Evolutionary conservation across 1,140 invertebrate species (phyloP).

Genomic region (Babylonia areolata): DNA sequence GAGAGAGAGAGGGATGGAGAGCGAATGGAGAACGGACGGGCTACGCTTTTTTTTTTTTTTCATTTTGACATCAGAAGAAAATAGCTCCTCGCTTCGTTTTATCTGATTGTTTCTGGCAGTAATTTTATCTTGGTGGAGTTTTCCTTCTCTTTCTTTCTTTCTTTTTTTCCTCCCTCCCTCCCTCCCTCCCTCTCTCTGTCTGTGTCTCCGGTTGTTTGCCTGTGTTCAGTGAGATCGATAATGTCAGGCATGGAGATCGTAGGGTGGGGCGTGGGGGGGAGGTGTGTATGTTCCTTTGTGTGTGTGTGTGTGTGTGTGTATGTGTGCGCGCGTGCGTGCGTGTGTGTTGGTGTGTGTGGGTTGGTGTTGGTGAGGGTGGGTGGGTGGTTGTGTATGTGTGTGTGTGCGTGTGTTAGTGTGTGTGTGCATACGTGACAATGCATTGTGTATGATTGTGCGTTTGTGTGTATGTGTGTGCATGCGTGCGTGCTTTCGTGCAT

Average conservation of each 20-base stretch:
- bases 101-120: conserved; percentile 7
- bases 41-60: neutral
- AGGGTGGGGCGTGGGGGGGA: neutral
- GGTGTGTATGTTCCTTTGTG: neutral
- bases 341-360: too few species aligned
- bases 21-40: neutral
- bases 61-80: neutral
- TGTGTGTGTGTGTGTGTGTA: neutral
- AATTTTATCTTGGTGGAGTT: neutral
- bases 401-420: too few species aligned
- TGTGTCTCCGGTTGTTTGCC: neutral
- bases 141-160: neutral
- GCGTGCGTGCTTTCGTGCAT: too few species aligned
- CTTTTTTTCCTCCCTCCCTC: neutral
- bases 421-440: too few species aligned
- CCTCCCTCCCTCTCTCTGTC: neutral
- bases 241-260: neutral
- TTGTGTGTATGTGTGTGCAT: too few species aligned
- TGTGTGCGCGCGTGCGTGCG: too few species aligned
- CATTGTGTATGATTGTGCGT: too few species aligned
- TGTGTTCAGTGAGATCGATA: neutral
- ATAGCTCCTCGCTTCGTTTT: neutral
- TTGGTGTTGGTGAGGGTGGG: too few species aligned
- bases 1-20: neutral
- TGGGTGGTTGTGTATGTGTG: too few species aligned